Percentiles rank a stretch among this genome's conserved stretches.
Evolutionary conservation across 2,888 invertebrate species (phyloP).

Genomic region (Lymantria dispar): DNA sequence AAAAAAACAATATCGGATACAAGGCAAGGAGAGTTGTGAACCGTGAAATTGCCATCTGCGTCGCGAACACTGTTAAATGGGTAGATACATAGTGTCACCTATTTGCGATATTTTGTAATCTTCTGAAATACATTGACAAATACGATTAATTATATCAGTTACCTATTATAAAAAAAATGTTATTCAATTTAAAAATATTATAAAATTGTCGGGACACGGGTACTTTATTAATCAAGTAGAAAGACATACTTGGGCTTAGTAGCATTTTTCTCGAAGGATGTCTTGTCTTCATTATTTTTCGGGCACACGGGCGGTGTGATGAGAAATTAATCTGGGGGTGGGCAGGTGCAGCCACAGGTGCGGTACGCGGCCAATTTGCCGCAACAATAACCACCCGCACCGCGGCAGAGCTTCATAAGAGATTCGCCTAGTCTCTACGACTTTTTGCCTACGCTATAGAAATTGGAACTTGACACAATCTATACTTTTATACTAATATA

Average conservation of each 20-base stretch:
- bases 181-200: background rate
- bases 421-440: slow-evolving; percentile 43
- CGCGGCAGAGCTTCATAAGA: slow-evolving; percentile 25
- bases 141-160: background rate
- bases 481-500: too few species aligned
- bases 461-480: slow-evolving; percentile 23
- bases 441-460: slow-evolving; percentile 29
- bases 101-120: slow-evolving; percentile 23
- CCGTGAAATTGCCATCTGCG: slow-evolving; percentile 66
- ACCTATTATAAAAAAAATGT: background rate
- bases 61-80: slow-evolving; percentile 54
- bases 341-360: slow-evolving; percentile 70
- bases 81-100: slow-evolving; percentile 40
- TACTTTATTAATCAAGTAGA: slow-evolving; percentile 72
- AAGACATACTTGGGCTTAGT: slow-evolving; percentile 60
- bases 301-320: slow-evolving; percentile 66
- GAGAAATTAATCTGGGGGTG: slow-evolving; percentile 76
- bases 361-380: slow-evolving; percentile 58
- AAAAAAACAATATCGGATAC: slow-evolving; percentile 49
- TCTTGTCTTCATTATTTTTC: slow-evolving; percentile 72
- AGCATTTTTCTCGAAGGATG: slow-evolving; percentile 72
- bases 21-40: slow-evolving; percentile 52
- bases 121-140: background rate
- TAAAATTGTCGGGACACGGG: slow-evolving; percentile 9
- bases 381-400: slow-evolving; percentile 42